phyloP scores from a whole-genome alignment of 2,888 invertebrate species.

The Tipula unca region DNA sequence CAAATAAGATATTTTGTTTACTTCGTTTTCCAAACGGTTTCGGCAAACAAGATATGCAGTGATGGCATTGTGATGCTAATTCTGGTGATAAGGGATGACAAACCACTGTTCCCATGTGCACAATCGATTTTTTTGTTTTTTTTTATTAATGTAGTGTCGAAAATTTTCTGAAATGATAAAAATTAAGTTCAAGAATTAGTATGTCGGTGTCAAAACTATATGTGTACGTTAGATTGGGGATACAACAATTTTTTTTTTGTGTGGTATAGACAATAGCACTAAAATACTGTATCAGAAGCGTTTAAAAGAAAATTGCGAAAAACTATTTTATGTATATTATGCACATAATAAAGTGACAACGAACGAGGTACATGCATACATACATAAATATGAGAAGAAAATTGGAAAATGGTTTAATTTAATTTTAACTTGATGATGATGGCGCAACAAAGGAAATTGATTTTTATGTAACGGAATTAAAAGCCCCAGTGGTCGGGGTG shows the following conservation, averaged over 20 bases:
- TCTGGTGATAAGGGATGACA: constrained; percentile 2
- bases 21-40: constrained; percentile 9
- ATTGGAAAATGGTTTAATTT: neutral
- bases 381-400: too few relatives aligned
- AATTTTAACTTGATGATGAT: neutral
- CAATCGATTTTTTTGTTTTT: neutral
- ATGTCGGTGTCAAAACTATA: too few relatives aligned
- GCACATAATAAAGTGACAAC: neutral
- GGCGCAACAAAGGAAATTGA: neutral
- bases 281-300: too few relatives aligned
- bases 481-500: too few relatives aligned
- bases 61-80: constrained; percentile 18
- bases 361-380: too few relatives aligned
- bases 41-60: constrained; percentile 1
- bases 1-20: neutral
- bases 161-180: neutral
- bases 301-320: neutral
- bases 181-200: neutral
- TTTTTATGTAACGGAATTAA: neutral
- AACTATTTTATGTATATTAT: neutral
- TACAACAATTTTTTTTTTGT: too few relatives aligned
- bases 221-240: too few relatives aligned
- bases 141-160: neutral
- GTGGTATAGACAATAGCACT: too few relatives aligned
- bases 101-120: constrained; percentile 14